phyloP scores from a whole-genome alignment of 2,113 vertebrate genomes.

The Strix aluco region DNA sequence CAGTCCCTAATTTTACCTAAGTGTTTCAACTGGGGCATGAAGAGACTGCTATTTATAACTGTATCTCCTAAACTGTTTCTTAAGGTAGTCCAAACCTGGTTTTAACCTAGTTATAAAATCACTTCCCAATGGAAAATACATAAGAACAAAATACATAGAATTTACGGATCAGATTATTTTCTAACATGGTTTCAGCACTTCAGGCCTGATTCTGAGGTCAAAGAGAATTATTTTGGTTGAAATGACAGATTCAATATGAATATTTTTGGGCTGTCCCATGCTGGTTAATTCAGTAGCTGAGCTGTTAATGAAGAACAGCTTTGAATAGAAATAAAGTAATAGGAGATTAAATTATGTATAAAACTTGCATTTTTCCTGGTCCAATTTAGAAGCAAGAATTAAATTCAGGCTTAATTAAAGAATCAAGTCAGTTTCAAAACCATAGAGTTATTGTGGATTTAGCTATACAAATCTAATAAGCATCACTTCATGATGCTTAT shows the following conservation, averaged over 20 bases:
- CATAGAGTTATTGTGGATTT: neutral
- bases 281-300: slow-evolving; percentile 42
- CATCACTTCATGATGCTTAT: neutral
- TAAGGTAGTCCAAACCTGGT: neutral
- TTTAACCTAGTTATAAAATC: neutral
- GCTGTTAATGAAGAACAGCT: slow-evolving; percentile 44
- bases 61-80: neutral
- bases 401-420: slow-evolving; percentile 23
- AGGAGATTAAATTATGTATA: slow-evolving; percentile 53
- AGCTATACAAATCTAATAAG: neutral
- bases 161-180: neutral
- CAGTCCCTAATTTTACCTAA: neutral
- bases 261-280: slow-evolving; percentile 25
- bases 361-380: neutral
- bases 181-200: neutral
- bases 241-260: slow-evolving; percentile 1
- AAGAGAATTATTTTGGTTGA: neutral
- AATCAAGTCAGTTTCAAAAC: slow-evolving; percentile 6
- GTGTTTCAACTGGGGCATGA: neutral
- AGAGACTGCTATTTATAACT: neutral
- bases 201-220: neutral
- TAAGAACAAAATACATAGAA: neutral
- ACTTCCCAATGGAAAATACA: neutral
- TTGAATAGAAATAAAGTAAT: slow-evolving; percentile 60
- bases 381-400: slow-evolving; percentile 18